These are phyloP conservation scores for Busseola fusca DNA, from an alignment of 2,888 invertebrate genomes.

Conservation along the genomic window DNA sequence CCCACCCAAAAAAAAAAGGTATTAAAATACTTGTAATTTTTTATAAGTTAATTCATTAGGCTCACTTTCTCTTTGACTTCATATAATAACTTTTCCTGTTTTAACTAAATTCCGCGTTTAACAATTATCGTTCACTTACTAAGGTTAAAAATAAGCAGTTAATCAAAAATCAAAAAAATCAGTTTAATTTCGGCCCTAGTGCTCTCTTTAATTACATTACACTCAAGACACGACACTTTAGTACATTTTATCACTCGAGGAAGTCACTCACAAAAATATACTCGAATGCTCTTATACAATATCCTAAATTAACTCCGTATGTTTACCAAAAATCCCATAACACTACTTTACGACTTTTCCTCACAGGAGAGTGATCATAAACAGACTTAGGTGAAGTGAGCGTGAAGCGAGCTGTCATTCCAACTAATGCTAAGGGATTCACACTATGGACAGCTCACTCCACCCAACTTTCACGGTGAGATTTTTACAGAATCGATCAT, in stretches of 20 bases:
- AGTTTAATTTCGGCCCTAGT: neutral
- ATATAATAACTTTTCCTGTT: neutral
- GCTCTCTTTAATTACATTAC: conserved; percentile 25
- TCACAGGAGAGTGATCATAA: conserved; percentile 12
- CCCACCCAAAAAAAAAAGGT: too few relatives aligned
- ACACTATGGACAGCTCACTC: too few relatives aligned
- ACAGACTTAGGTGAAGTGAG: too few relatives aligned
- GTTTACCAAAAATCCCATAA: conserved; percentile 23
- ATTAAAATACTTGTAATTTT: too few relatives aligned
- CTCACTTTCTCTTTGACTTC: neutral
- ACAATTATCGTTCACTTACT: neutral
- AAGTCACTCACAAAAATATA: neutral
- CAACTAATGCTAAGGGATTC: too few relatives aligned
- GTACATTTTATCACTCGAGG: neutral
- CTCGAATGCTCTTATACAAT: conserved; percentile 6
- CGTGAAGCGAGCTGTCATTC: too few relatives aligned
- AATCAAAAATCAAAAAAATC: neutral
- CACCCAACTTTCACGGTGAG: too few relatives aligned
- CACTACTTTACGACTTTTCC: conserved; percentile 28
- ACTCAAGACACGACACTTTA: neutral
- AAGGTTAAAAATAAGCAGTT: neutral
- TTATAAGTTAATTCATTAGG: neutral
- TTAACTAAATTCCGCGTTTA: neutral
- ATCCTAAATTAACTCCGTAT: conserved; percentile 24
- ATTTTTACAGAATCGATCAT: too few relatives aligned